Conservation (phyloP, 2,113 vertebrate genomes). For the Microtus ochrogaster region DNA sequence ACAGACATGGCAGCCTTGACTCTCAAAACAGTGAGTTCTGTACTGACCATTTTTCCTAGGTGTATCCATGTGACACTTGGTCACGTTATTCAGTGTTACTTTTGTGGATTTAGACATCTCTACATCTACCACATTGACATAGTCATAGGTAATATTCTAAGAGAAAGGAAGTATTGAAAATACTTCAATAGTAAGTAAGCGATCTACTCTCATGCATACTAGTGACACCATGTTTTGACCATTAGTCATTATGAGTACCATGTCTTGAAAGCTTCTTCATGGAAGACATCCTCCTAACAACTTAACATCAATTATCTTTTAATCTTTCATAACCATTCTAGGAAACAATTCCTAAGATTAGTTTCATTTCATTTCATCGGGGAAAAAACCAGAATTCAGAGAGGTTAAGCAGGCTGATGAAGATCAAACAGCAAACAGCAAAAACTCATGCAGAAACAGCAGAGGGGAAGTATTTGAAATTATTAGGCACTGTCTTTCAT, state of each 20-base stretch:
- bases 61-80: background rate
- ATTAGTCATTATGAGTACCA: background rate
- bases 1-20: background rate
- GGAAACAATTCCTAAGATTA: slow-evolving; percentile 18
- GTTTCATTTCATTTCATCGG: slow-evolving; percentile 6
- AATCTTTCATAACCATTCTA: slow-evolving; percentile 40
- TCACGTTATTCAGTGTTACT: background rate
- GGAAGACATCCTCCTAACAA: background rate
- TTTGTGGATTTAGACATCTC: background rate
- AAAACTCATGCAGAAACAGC: slow-evolving; percentile 41
- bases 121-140: slow-evolving; percentile 16
- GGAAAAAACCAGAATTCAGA: background rate
- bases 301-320: slow-evolving; percentile 39
- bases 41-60: background rate
- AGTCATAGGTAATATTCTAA: background rate
- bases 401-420: background rate
- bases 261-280: slow-evolving; percentile 9
- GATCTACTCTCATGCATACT: background rate
- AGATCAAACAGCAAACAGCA: slow-evolving; percentile 39
- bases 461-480: background rate
- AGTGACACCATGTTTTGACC: background rate
- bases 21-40: slow-evolving; percentile 4
- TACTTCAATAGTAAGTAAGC: background rate
- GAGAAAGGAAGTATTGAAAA: slow-evolving; percentile 32
- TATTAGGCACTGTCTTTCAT: background rate